A percentile compares a stretch with the other conserved stretches of the same genome.
These are phyloP conservation scores for Artemia sinica DNA, from an alignment of 2,888 invertebrate species.

Conservation along the genomic window DNA sequence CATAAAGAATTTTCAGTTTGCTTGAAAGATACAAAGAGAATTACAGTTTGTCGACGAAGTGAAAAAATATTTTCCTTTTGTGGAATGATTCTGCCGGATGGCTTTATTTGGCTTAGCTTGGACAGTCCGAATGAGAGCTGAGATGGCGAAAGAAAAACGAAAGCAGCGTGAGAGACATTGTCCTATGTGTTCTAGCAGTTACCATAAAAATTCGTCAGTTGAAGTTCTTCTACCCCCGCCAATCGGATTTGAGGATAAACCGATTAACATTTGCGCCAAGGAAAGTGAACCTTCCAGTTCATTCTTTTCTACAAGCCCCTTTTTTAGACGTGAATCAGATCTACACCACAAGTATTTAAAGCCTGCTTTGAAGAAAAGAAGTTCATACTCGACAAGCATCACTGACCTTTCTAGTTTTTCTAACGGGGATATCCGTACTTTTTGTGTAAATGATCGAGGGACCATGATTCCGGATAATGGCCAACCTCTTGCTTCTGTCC, in stretches of 20 bases:
- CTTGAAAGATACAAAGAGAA: too few relatives aligned
- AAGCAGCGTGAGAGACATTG: conserved; percentile 9
- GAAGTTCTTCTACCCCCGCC: not conserved
- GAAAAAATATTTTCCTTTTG: too few relatives aligned
- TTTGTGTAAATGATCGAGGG: not conserved
- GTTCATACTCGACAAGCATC: not conserved
- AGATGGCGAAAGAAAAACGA: conserved; percentile 34
- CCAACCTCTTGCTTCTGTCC: not conserved
- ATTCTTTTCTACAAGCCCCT: not conserved
- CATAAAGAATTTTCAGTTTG: too few relatives aligned
- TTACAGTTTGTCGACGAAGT: too few relatives aligned
- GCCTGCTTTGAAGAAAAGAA: not conserved
- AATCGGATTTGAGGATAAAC: not conserved
- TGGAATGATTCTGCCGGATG: conserved; percentile 36
- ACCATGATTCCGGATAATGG: not conserved
- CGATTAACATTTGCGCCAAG: not conserved
- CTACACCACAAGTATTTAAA: not conserved
- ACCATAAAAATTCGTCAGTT: not conserved
- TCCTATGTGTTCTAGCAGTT: not conserved
- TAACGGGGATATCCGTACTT: not conserved
- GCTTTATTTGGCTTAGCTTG: conserved; percentile 72
- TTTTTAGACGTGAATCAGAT: not conserved
- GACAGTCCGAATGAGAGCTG: conserved; percentile 60
- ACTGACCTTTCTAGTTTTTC: not conserved
- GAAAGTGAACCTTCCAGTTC: conserved; percentile 1